These are phyloP conservation scores for Drosophila demipolita DNA, from an alignment of 2,888 invertebrate species.

Conservation along the genomic window DNA sequence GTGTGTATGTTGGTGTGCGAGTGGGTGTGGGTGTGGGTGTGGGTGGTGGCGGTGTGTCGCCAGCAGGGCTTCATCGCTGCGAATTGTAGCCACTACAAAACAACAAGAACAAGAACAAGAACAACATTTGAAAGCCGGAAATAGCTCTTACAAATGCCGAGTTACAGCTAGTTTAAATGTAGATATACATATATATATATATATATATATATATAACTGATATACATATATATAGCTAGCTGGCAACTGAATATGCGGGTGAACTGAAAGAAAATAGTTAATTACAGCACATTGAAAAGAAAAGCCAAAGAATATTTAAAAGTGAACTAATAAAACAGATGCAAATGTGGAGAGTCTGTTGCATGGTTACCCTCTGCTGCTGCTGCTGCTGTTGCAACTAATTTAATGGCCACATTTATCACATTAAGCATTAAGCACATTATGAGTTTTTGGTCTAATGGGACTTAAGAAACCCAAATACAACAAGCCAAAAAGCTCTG, in stretches of 20 bases:
- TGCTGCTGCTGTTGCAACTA: background rate
- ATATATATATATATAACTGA: background rate
- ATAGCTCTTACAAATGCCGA: conserved; percentile 37
- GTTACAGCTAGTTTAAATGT: conserved; percentile 37
- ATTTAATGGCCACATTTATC: conserved; percentile 59
- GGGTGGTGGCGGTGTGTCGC: conserved; percentile 37
- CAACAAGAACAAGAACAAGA: conserved; percentile 45
- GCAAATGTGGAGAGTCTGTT: background rate
- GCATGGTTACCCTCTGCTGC: background rate
- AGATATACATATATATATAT: conserved; percentile 2
- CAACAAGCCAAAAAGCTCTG: conserved; percentile 18
- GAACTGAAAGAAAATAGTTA: conserved; percentile 4
- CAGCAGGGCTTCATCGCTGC: conserved; percentile 42
- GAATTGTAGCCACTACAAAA: conserved; percentile 45
- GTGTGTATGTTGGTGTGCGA: conserved; percentile 1
- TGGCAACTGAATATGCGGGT: background rate
- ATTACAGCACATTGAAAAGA: background rate
- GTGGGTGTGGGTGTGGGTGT: conserved; percentile 30
- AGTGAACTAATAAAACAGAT: background rate
- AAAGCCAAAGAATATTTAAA: conserved; percentile 4
- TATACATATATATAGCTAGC: background rate
- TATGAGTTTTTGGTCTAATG: conserved; percentile 20
- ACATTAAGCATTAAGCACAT: conserved; percentile 51
- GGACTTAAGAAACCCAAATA: background rate
- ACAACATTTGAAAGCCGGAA: conserved; percentile 45